phyloP scores from a whole-genome alignment of 2,888 invertebrate genomes.

The Idaea straminata region DNA sequence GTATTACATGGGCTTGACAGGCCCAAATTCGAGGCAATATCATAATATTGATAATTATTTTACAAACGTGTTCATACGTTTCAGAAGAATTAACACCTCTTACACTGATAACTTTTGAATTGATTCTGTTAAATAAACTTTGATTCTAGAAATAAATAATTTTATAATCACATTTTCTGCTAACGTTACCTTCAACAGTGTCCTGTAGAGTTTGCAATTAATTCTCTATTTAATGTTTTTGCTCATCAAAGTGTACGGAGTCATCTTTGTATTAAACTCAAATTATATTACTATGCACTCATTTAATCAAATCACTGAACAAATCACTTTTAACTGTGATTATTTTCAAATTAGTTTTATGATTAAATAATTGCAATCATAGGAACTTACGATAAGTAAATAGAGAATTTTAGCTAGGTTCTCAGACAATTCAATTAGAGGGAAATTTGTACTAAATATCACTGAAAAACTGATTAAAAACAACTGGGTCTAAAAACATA shows the following conservation, averaged over 20 bases:
- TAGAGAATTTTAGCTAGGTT: too few species aligned
- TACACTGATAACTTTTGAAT: too few species aligned
- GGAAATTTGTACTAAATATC: too few species aligned
- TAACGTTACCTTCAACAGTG: constrained; percentile 40
- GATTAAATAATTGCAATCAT: background rate
- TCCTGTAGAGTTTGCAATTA: constrained; percentile 58
- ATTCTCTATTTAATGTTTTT: constrained; percentile 65
- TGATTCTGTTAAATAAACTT: background rate
- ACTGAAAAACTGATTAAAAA: too few species aligned
- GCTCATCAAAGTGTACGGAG: constrained; percentile 40
- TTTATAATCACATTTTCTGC: constrained; percentile 28
- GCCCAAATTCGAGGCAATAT: too few species aligned
- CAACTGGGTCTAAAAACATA: too few species aligned
- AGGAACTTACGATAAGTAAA: too few species aligned
- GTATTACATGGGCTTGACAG: too few species aligned
- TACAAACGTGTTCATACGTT: too few species aligned
- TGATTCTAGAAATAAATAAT: background rate
- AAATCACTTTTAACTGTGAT: background rate
- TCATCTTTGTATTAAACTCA: constrained; percentile 39
- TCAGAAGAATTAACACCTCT: too few species aligned
- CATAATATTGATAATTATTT: too few species aligned
- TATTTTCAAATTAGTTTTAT: background rate
- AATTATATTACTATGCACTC: constrained; percentile 35
- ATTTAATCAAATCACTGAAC: constrained; percentile 18
- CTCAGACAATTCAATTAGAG: too few species aligned